Percentiles rank a stretch among this genome's conserved stretches.
Conservation (phyloP, 2,888 invertebrate genomes). For the Rugalucina vietnamica region DNA sequence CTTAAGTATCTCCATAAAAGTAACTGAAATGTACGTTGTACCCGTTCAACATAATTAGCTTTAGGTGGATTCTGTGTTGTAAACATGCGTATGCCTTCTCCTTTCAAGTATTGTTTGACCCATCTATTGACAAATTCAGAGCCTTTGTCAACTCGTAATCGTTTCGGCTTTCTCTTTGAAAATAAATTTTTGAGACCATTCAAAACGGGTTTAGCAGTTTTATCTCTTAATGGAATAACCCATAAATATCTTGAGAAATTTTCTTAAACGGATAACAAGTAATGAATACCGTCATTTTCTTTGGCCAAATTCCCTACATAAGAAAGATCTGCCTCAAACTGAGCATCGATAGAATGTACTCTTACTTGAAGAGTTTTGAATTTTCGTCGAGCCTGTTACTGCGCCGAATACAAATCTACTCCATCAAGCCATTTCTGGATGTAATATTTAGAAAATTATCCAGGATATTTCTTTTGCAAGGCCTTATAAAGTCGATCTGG, state of each 20-base stretch:
- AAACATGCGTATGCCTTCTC: constrained; percentile 23
- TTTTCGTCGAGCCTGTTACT: constrained; percentile 24
- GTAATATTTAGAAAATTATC: background rate
- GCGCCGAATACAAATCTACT: constrained; percentile 22
- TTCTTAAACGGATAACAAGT: constrained; percentile 24
- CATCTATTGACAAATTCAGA: constrained; percentile 25
- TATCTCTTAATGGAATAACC: constrained; percentile 21
- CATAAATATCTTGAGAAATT: constrained; percentile 24
- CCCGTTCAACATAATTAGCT: constrained; percentile 26
- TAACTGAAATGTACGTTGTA: background rate
- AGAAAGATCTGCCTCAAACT: constrained; percentile 21
- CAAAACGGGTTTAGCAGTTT: constrained; percentile 23
- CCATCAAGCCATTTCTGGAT: too few relatives aligned
- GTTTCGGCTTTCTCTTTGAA: constrained; percentile 14
- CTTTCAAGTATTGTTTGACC: constrained; percentile 28
- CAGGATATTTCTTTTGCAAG: background rate
- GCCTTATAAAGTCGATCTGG: background rate
- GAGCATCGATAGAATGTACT: constrained; percentile 5
- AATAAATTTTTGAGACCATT: constrained; percentile 21
- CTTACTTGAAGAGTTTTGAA: constrained; percentile 4
- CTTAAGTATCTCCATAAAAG: constrained; percentile 15
- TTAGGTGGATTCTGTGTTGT: constrained; percentile 31
- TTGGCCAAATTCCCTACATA: constrained; percentile 23
- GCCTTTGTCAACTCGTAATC: constrained; percentile 24
- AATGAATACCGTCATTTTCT: constrained; percentile 28